phyloP scores from a whole-genome alignment of 2,888 invertebrate genomes.

The Invenusta paracnida region DNA sequence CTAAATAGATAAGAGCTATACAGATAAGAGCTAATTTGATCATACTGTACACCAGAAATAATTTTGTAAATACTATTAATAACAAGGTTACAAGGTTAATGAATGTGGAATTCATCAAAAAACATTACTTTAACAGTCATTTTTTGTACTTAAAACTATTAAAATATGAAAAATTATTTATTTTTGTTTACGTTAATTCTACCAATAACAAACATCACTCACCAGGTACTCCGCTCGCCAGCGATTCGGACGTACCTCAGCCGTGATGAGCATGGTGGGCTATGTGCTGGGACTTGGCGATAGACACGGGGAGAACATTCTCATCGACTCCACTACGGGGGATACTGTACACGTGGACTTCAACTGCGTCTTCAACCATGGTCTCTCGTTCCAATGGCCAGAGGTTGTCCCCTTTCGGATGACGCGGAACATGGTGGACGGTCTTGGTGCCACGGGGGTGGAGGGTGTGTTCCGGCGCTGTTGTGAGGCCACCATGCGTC shows the following conservation, averaged over 20 bases:
- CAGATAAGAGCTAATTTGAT: too few relatives aligned
- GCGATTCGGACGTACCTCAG: conserved; percentile 82
- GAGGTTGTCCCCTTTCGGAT: conserved; percentile 72
- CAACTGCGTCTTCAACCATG: conserved; percentile 90
- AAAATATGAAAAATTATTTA: too few relatives aligned
- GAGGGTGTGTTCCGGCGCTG: conserved; percentile 84
- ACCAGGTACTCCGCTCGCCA: conserved; percentile 84
- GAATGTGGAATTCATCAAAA: too few relatives aligned
- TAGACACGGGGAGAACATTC: conserved; percentile 84
- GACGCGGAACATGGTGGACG: conserved; percentile 91
- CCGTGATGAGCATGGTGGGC: conserved; percentile 78
- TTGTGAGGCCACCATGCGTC: conserved; percentile 81
- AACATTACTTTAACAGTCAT: too few relatives aligned
- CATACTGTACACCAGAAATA: too few relatives aligned
- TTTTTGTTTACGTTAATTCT: too few relatives aligned
- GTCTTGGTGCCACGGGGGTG: conserved; percentile 81
- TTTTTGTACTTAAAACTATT: too few relatives aligned
- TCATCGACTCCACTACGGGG: conserved; percentile 83
- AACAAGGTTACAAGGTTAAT: too few relatives aligned
- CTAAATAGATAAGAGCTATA: too few relatives aligned
- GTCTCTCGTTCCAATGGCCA: conserved; percentile 79
- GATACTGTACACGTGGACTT: conserved; percentile 96
- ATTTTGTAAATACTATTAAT: too few relatives aligned
- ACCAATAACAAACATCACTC: too few relatives aligned
- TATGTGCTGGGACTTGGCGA: conserved; percentile 62